Base-by-base conservation (phyloP, 2,797 vertebrate genomes). In the Chromobotia macracanthus region DNA sequence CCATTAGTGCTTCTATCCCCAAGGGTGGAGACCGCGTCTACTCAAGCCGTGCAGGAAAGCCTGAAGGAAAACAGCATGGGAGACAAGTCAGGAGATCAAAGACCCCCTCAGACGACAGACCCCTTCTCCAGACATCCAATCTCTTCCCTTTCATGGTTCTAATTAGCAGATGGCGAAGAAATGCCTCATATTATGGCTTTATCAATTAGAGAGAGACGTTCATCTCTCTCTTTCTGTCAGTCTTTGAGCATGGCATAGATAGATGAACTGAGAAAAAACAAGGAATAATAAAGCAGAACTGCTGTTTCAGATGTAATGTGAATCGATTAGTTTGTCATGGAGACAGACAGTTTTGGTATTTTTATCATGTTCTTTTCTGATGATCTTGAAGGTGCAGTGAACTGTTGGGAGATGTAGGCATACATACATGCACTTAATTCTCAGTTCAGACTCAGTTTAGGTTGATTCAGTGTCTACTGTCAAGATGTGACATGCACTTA, bases 71-170 rank as follows among this genome's bases (percentile, higher is more conserved):
- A 92, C 93, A 94, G 92, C 91, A 90, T 87, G 88, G 91, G 89
- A 91, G 93, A 93, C 92, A 92, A 92, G 90, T 84, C 84, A 83
- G 18, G 86, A 95, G 92, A 94, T 95, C 93, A 95, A 95, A 95
- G 93, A 81, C 67, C 69, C 72, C 77, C 80, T 77, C 73, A 75
- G 81, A 78, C 69, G 63, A 76, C 81, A 83, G 82, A 78, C 83
- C 83, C 84, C 83, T 82, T 89, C 87, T 84, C 86, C 90, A 80
- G 87, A 85, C 91, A 87, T 82, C 81, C 80, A 75, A 77, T 82
- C 77, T 84, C 86, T 82, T 80, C 89, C 86, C 76, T 81, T 80
- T 84, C 80, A 85, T 82, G 89, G 91, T 91, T 93, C 93, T 89
- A 90, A 92, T 93, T 93, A 93, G 90, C 90, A 88, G 72, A 35